Conservation (phyloP, 1,140 invertebrate genomes). For the Coelopa frigida region DNA sequence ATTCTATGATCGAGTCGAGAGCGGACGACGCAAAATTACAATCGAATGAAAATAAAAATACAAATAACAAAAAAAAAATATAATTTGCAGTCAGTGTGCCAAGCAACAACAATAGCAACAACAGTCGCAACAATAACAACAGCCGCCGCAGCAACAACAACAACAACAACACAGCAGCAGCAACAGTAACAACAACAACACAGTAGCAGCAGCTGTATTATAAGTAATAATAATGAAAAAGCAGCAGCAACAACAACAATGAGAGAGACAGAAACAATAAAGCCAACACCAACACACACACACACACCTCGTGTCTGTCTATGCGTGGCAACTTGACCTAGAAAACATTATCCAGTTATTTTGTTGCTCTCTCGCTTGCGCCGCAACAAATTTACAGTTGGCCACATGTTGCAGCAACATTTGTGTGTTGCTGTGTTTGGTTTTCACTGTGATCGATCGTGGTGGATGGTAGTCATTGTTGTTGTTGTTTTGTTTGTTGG, state of each 20-base stretch:
- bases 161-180: neutral
- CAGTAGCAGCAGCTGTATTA: neutral
- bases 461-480: neutral
- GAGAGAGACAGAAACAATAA: neutral
- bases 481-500: conserved; percentile 1
- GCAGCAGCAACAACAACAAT: neutral
- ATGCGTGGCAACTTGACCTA: conserved; percentile 37
- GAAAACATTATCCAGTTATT: conserved; percentile 44
- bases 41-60: too few species aligned
- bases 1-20: too few species aligned
- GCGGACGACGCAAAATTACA: too few species aligned
- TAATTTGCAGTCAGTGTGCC: too few species aligned
- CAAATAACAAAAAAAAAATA: too few species aligned
- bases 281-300: neutral
- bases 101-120: too few species aligned
- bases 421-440: conserved; percentile 2
- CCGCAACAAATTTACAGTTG: conserved; percentile 13
- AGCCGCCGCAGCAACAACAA: neutral
- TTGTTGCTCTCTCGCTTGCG: conserved; percentile 6
- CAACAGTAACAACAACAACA: neutral
- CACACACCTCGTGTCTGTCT: neutral
- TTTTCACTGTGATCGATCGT: neutral
- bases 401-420: conserved; percentile 3
- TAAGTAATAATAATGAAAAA: neutral
- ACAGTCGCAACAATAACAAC: too few species aligned